Evolutionary conservation across 2,797 vertebrate species (phyloP).

Genomic region (Melanotaenia maccullochi): DNA sequence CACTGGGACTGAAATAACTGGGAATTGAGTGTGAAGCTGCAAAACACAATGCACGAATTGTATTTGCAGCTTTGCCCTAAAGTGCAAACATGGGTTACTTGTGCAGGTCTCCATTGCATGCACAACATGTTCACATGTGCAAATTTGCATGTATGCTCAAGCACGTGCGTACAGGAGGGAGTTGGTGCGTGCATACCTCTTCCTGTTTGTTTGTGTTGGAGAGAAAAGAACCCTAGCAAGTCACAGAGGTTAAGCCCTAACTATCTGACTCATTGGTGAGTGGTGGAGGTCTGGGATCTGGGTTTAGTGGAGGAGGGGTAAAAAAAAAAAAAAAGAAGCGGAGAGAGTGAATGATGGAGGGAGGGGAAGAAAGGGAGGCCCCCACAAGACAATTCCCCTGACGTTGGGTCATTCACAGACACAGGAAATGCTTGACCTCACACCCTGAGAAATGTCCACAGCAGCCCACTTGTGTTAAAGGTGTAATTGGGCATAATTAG

Average conservation of each 20-base stretch:
- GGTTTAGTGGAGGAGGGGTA: slow-evolving; percentile 69
- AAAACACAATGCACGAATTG: slow-evolving; percentile 4
- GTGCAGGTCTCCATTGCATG: neutral
- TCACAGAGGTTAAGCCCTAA: slow-evolving; percentile 70
- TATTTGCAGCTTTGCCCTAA: neutral
- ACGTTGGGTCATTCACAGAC: slow-evolving; percentile 78
- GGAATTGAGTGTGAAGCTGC: slow-evolving; percentile 2
- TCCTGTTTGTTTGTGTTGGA: slow-evolving; percentile 71
- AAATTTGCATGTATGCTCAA: neutral
- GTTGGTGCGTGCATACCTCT: slow-evolving; percentile 38
- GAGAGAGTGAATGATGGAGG: slow-evolving; percentile 69
- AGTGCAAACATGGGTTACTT: neutral
- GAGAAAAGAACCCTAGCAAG: slow-evolving; percentile 41
- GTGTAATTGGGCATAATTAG: slow-evolving; percentile 85
- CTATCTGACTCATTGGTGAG: slow-evolving; percentile 68
- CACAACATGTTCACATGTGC: slow-evolving; percentile 1
- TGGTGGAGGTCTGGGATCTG: slow-evolving; percentile 65
- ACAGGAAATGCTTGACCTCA: slow-evolving; percentile 86
- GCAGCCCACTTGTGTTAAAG: slow-evolving; percentile 81
- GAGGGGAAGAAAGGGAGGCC: slow-evolving; percentile 59
- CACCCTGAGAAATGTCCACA: slow-evolving; percentile 81
- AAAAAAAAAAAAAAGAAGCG: slow-evolving; percentile 30
- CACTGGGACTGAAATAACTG: slow-evolving; percentile 20
- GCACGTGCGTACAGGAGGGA: slow-evolving; percentile 12
- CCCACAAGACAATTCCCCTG: slow-evolving; percentile 76